Evolutionary conservation across 2,888 invertebrate genomes (phyloP), one percentile per base, ranked within the genome.

Genomic region (Ryuthela nishihirai): DNA sequence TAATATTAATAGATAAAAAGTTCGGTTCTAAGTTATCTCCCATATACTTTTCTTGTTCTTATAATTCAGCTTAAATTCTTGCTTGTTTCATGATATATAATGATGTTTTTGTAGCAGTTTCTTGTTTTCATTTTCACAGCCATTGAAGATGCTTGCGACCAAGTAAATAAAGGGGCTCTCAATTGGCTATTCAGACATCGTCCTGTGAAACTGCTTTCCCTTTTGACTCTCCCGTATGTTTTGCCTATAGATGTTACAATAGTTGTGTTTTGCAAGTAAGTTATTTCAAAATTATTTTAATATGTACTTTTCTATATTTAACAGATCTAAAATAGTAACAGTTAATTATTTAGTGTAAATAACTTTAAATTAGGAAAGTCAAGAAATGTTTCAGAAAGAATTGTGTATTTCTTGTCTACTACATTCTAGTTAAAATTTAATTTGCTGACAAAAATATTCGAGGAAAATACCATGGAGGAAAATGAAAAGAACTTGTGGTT

Each of bases 81-180:
- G 1, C 10, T n/a, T 21, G 9, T 15, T 12, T 39, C 7, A 17
- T 47, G 4, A 40, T 12, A 23, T 38, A 38, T 34, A 17, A 1
- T 17, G 15, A 17, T 29, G n/a, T n/a, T n/a, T n/a, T n/a, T n/a
- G n/a, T n/a, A n/a, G n/a, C n/a, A n/a, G n/a, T n/a, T n/a, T n/a
- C n/a, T n/a, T 12, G 4, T 20, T 64, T 48, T 59, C 26, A 41
- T 43, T 50, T 18, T 67, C 69, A 15, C 64, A 68, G 81, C 90
- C 75, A 85, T 95, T 74, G 92, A 94, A 79, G 88, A 90, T 71
- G 93, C 92, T 0, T 91, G 93, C 65, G 90, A 93, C 72, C 84
- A 89, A 0, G 90, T 93, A 0, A 94, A 95, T 76, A 88, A 85
- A 71, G 93, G 93, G 2, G 75, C 95, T 23, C 80, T 90, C 52